Evolutionary conservation across 2,113 vertebrate species (phyloP).

Genomic region (Strix uralensis): DNA sequence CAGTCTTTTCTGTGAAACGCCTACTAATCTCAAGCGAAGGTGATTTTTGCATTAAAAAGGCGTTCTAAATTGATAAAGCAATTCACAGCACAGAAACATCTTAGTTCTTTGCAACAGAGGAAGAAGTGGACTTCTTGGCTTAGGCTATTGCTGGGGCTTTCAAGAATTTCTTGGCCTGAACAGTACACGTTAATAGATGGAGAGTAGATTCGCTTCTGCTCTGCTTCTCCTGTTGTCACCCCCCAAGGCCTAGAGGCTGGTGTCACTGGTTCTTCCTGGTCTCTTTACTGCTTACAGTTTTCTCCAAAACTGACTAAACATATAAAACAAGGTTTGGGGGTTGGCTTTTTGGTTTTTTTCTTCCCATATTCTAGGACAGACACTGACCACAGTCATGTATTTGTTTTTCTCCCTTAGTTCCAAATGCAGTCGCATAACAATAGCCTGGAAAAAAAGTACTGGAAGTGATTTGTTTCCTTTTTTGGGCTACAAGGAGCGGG

Average conservation of each 20-base stretch:
- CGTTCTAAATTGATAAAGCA: background rate
- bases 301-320: conserved; percentile 28
- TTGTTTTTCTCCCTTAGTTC: conserved; percentile 36
- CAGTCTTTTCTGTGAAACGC: background rate
- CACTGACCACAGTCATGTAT: conserved; percentile 42
- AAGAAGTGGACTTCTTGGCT: background rate
- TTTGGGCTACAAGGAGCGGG: conserved; percentile 7
- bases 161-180: background rate
- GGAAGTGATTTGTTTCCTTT: conserved; percentile 50
- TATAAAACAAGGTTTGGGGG: background rate
- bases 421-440: conserved; percentile 58
- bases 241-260: background rate
- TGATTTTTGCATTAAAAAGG: background rate
- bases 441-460: conserved; percentile 25
- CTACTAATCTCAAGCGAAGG: background rate
- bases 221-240: background rate
- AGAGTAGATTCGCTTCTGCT: background rate
- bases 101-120: background rate
- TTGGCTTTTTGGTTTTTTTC: background rate
- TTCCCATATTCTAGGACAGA: background rate
- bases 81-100: background rate
- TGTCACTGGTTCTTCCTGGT: background rate
- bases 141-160: background rate
- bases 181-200: background rate
- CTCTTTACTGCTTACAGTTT: background rate